Conservation (phyloP, 1,140 invertebrate species). For the Sitodiplosis mosellana region DNA sequence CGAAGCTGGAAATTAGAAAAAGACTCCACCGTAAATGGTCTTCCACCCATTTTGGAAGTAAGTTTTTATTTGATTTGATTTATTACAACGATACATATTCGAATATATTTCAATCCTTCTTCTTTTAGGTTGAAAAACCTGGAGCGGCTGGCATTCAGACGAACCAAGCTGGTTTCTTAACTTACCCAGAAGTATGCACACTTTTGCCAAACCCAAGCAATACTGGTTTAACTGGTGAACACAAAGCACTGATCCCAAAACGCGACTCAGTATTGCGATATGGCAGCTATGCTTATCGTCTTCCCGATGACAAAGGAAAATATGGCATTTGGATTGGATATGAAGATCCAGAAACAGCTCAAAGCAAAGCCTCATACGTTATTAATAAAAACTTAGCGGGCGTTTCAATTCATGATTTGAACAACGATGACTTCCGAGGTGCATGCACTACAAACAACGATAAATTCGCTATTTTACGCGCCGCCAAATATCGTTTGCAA, state of each 20-base stretch:
- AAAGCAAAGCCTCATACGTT: slow-evolving; percentile 59
- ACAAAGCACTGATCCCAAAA: slow-evolving; percentile 43
- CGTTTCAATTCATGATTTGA: slow-evolving; percentile 59
- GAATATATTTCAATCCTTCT: too few relatives aligned
- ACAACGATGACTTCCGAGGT: slow-evolving; percentile 67
- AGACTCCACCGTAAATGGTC: slow-evolving; percentile 51
- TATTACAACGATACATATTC: too few relatives aligned
- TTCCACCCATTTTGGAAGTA: slow-evolving; percentile 42
- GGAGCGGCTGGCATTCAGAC: slow-evolving; percentile 45
- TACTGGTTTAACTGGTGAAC: slow-evolving; percentile 35
- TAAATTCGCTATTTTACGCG: slow-evolving; percentile 53
- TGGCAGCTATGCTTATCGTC: slow-evolving; percentile 54
- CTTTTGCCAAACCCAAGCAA: slow-evolving; percentile 45
- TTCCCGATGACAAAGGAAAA: slow-evolving; percentile 43
- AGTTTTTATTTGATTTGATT: neutral
- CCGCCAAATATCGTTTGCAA: slow-evolving; percentile 35
- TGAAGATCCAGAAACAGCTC: slow-evolving; percentile 71
- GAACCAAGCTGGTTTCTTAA: slow-evolving; percentile 50
- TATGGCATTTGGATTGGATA: slow-evolving; percentile 77
- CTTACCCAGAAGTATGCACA: slow-evolving; percentile 64
- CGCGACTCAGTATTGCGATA: slow-evolving; percentile 57
- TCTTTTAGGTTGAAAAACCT: slow-evolving; percentile 33
- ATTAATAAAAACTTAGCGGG: slow-evolving; percentile 58
- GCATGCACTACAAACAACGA: slow-evolving; percentile 57
- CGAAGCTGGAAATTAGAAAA: slow-evolving; percentile 64